These are phyloP conservation scores for Drosophila insularis DNA, from an alignment of 1,140 invertebrate species.

Conservation along the genomic window DNA sequence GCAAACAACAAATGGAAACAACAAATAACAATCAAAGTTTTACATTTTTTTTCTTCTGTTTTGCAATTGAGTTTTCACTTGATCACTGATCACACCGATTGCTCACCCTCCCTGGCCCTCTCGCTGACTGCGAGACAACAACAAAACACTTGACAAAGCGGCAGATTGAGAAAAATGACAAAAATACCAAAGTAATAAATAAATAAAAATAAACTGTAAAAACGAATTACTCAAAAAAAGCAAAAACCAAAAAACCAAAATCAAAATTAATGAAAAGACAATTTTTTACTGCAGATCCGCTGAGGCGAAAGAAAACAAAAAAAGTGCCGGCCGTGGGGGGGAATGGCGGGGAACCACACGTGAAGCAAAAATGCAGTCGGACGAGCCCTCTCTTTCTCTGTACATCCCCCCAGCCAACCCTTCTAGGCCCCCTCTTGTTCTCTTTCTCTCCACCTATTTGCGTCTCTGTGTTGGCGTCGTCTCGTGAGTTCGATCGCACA, in stretches of 20 bases:
- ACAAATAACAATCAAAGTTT: neutral
- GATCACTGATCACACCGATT: slow-evolving; percentile 14
- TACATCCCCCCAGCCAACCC: neutral
- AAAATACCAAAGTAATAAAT: slow-evolving; percentile 3
- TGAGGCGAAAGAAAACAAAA: slow-evolving; percentile 19
- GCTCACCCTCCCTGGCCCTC: neutral
- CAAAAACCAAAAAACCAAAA: neutral
- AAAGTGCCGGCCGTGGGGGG: neutral
- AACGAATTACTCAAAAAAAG: slow-evolving; percentile 5
- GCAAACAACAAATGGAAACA: neutral
- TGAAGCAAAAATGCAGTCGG: slow-evolving; percentile 74
- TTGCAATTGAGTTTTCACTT: slow-evolving; percentile 32
- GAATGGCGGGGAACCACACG: slow-evolving; percentile 34
- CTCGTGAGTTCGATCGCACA: slow-evolving; percentile 5
- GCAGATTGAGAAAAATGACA: slow-evolving; percentile 12
- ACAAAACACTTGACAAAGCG: slow-evolving; percentile 65
- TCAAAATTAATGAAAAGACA: neutral
- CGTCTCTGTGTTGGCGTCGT: neutral
- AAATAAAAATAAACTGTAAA: slow-evolving; percentile 36
- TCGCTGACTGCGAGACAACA: slow-evolving; percentile 31
- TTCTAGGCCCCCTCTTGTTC: neutral
- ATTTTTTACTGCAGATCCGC: slow-evolving; percentile 22
- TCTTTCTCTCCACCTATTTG: neutral
- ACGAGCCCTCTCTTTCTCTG: slow-evolving; percentile 57
- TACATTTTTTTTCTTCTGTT: neutral